Evolutionary conservation across 2,113 vertebrate species (phyloP).

Genomic region (Tachuris rubrigastra): DNA sequence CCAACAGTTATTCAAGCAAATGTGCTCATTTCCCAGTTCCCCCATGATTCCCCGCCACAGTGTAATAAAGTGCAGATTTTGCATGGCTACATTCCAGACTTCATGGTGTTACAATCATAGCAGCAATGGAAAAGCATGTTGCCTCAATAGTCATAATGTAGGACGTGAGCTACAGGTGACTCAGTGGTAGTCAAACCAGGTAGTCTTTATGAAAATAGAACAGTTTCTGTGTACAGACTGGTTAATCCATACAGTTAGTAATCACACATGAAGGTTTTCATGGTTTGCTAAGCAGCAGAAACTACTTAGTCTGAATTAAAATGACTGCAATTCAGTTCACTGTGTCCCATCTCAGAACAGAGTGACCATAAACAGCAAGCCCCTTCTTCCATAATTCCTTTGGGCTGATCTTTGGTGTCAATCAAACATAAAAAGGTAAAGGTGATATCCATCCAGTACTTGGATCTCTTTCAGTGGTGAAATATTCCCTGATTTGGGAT

Average conservation of each 20-base stretch:
- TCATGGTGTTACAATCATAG: slow-evolving; percentile 2
- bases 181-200: neutral
- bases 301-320: neutral
- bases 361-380: neutral
- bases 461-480: neutral
- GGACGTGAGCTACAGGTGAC: neutral
- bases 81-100: slow-evolving; percentile 22
- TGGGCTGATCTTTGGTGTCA: neutral
- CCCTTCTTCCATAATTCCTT: neutral
- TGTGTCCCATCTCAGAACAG: neutral
- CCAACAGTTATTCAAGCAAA: slow-evolving; percentile 38
- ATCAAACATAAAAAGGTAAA: neutral
- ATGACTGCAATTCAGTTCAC: neutral
- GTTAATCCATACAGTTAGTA: neutral
- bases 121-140: slow-evolving; percentile 9
- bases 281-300: neutral
- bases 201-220: neutral
- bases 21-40: slow-evolving; percentile 40
- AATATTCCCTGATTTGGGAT: neutral
- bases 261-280: neutral
- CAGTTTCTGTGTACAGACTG: neutral
- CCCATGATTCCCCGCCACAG: neutral
- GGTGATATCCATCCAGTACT: neutral
- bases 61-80: slow-evolving; percentile 30
- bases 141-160: neutral